Base-by-base conservation (phyloP, 2,888 invertebrate genomes). In the Frankliniella intonsa region DNA sequence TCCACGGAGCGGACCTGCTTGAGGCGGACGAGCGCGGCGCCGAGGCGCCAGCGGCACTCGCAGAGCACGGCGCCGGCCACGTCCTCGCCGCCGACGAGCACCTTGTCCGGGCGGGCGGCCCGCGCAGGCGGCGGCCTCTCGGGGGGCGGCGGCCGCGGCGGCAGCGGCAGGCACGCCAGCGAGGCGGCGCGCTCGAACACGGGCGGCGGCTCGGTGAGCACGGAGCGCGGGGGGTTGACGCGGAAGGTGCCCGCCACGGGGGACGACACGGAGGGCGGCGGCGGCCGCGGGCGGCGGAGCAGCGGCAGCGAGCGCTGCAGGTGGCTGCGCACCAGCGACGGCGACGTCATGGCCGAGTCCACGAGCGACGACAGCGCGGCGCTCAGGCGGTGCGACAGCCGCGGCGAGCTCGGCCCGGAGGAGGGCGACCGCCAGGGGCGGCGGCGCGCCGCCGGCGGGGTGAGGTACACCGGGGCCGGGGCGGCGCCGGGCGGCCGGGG, bases 271-370 rank as follows among this genome's bases (percentile, higher is more conserved):
- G 22, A 76, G 11, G 69, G 17, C 62, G 19, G 7, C 7, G 55
- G 14, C 62, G 62, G 25, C 69, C 22, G n/a, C 22, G 69, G 22
- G 22, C 69, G 22, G 22, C 69, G 69, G 10, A 76, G 69, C 69
- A 76, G 69, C 11, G 69, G 69, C 69, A 76, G 69, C 69, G 69
- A 76, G 69, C 69, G 69, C 69, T 76, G 69, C 69, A 76, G 69
- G 69, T 25, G 25, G 25, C 69, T 12, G 69, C 69, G 69, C 11
- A 76, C 69, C 25, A 76, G 69, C 69, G 69, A 22, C 22, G 69
- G 69, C 22, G 69, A 76, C 8, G 69, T 76, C 69, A 11, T 76
- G 22, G 69, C 69, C 0, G 69, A 76, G 25, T 25, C 69, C 22
- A 69, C 69, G 22, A 76, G 25, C 12, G 69, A 76, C 11, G 69